A percentile compares a stretch with the other conserved stretches of the same genome.
Evolutionary conservation across 2,113 vertebrate species (phyloP).

Genomic region (Centropristis striata): DNA sequence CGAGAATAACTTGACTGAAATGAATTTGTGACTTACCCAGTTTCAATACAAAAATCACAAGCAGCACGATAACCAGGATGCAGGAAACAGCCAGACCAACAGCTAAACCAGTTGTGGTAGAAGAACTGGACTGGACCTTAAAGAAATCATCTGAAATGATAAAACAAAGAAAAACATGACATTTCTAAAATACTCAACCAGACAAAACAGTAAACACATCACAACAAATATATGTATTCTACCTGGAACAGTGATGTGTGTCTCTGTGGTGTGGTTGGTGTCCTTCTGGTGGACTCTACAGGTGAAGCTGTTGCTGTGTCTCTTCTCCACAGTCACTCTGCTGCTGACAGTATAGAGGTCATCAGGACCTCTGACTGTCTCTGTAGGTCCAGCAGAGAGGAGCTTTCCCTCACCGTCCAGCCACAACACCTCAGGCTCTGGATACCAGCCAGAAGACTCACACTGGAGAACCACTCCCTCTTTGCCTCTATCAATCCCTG

Average conservation of each 20-base stretch:
- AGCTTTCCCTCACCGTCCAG: too few relatives aligned
- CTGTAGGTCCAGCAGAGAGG: too few relatives aligned
- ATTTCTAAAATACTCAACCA: not conserved
- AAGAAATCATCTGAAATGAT: constrained; percentile 14
- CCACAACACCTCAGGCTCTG: too few relatives aligned
- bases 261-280: not conserved
- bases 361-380: too few relatives aligned
- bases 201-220: not conserved
- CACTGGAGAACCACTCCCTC: too few relatives aligned
- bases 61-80: accelerated
- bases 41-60: not conserved
- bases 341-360: too few relatives aligned
- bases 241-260: not conserved
- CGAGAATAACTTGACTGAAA: not conserved
- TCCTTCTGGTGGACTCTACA: too few relatives aligned
- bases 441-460: too few relatives aligned
- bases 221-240: too few relatives aligned
- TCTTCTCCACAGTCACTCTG: too few relatives aligned
- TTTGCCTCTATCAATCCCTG: too few relatives aligned
- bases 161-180: not conserved
- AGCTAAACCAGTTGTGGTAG: not conserved
- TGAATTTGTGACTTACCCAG: not conserved
- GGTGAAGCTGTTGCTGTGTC: too few relatives aligned
- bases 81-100: not conserved
- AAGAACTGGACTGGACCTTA: not conserved